Evolutionary conservation across 2,797 vertebrate genomes (phyloP).

Genomic region (Chaetophractus vellerosus): DNA sequence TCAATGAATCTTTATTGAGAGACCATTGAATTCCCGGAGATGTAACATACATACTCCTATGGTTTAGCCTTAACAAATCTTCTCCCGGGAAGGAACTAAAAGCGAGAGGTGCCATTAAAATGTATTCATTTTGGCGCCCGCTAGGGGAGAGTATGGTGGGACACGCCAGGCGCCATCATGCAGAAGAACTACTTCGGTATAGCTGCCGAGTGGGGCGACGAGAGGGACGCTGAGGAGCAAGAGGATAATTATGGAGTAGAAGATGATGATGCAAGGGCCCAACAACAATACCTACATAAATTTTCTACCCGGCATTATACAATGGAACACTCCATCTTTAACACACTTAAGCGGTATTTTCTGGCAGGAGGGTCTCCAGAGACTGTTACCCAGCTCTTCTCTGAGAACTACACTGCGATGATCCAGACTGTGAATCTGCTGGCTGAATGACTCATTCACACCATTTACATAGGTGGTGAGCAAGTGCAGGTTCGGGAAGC

Average conservation of each 20-base stretch:
- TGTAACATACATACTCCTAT: not conserved
- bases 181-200: too few species aligned
- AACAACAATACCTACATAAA: constrained; percentile 95
- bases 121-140: not conserved
- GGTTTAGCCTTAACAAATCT: not conserved
- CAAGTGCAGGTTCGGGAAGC: constrained; percentile 96
- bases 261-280: constrained; percentile 94
- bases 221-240: constrained; percentile 75
- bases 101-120: not conserved
- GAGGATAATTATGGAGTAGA: constrained; percentile 94
- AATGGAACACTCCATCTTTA: constrained; percentile 97
- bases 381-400: constrained; percentile 96
- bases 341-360: constrained; percentile 96
- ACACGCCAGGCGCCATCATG: too few species aligned
- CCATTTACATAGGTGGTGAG: constrained; percentile 97
- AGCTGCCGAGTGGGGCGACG: too few species aligned
- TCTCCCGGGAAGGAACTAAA: not conserved
- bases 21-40: not conserved
- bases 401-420: constrained; percentile 97
- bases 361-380: constrained; percentile 97
- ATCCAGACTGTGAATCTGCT: constrained; percentile 97
- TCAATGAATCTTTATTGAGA: not conserved
- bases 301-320: constrained; percentile 97
- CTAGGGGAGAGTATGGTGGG: too few species aligned
- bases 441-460: constrained; percentile 98